These are phyloP conservation scores for Pterostichus madidus DNA, from an alignment of 2,888 invertebrate species.

Conservation along the genomic window DNA sequence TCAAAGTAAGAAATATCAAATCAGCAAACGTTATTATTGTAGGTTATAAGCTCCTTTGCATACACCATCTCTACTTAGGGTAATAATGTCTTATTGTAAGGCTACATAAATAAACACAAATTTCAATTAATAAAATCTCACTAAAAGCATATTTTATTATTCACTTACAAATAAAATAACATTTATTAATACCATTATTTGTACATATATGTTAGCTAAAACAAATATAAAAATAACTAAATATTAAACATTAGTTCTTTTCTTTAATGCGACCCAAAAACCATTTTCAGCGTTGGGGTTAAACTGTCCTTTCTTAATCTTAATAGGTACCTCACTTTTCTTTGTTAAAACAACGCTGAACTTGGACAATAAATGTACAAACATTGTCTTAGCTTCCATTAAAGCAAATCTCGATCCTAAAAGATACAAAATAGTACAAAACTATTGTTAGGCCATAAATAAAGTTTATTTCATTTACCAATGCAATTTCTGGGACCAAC, in stretches of 20 bases:
- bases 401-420: conserved; percentile 68
- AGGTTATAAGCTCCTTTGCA: no score
- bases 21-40: no score
- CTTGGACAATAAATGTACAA: conserved; percentile 68
- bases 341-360: conserved; percentile 67
- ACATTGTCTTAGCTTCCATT: conserved; percentile 67
- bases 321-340: conserved; percentile 67
- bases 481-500: conserved; percentile 77
- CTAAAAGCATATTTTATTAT: no score
- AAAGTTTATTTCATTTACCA: conserved; percentile 71
- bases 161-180: no score
- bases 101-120: no score
- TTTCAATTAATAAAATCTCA: no score
- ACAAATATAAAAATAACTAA: background rate
- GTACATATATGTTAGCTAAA: no score
- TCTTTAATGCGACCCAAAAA: conserved; percentile 69
- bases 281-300: conserved; percentile 75
- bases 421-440: conserved; percentile 1
- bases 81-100: no score
- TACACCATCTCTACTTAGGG: no score
- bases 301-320: conserved; percentile 73
- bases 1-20: no score
- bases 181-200: no score
- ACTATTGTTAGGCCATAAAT: background rate
- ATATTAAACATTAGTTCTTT: conserved; percentile 56